Evolutionary conservation across 2,113 vertebrate species (phyloP).

Genomic region (Podarcis muralis): DNA sequence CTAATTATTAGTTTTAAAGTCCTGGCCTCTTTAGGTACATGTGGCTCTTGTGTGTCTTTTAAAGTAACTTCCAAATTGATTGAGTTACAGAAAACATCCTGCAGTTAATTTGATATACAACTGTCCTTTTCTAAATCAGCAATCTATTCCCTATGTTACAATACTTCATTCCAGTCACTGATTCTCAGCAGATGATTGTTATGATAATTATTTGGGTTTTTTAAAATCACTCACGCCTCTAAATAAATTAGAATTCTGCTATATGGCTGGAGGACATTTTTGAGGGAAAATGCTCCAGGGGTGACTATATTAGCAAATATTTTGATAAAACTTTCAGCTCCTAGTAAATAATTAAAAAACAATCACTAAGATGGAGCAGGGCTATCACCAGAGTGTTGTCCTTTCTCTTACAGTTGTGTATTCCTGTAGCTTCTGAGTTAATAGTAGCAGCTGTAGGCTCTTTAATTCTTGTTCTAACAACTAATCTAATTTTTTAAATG

Average conservation of each 20-base stretch:
- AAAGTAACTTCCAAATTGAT: background rate
- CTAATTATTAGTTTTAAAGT: constrained; percentile 1
- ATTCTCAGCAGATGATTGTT: background rate
- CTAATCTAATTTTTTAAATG: background rate
- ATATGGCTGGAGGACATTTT: background rate
- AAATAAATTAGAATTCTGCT: background rate
- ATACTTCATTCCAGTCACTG: background rate
- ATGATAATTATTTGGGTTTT: background rate
- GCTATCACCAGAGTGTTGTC: background rate
- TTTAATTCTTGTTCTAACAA: background rate
- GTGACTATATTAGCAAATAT: background rate
- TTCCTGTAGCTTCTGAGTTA: background rate
- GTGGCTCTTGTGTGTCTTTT: background rate
- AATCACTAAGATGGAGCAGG: background rate
- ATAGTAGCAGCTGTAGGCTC: background rate
- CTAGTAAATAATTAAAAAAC: background rate
- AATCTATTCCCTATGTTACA: background rate
- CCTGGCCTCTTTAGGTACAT: background rate
- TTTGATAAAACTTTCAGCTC: background rate
- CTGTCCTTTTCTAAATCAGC: background rate
- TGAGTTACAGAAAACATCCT: background rate
- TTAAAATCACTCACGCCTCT: background rate
- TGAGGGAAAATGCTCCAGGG: background rate
- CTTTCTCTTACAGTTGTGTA: background rate
- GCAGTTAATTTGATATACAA: background rate